phyloP scores from a whole-genome alignment of 1,140 invertebrate genomes.

The Procambarus clarkii region DNA sequence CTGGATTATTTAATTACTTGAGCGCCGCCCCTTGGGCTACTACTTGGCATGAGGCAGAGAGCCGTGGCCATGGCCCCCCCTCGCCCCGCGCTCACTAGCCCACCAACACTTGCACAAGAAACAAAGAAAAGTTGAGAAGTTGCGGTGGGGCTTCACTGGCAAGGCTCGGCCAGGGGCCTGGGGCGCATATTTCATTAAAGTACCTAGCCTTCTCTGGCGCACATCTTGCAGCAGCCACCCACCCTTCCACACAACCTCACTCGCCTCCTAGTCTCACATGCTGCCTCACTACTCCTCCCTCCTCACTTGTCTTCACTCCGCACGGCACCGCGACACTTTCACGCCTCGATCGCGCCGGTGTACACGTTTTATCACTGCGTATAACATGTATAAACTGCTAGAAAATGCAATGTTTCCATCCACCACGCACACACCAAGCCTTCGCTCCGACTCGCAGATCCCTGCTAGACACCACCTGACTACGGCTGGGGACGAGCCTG shows the following conservation, averaged over 20 bases:
- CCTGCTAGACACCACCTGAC: constrained; percentile 45
- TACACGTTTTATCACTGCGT: constrained; percentile 42
- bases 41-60: neutral
- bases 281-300: neutral
- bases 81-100: constrained; percentile 9
- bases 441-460: constrained; percentile 47
- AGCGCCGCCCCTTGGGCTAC: no score
- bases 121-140: constrained; percentile 66
- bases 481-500: constrained; percentile 48
- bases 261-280: neutral
- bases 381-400: constrained; percentile 45
- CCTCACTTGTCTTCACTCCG: constrained; percentile 19
- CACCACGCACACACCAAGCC: constrained; percentile 57
- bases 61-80: neutral
- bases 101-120: constrained; percentile 61
- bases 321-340: constrained; percentile 47
- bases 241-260: constrained; percentile 41
- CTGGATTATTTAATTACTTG: neutral
- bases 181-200: constrained; percentile 66
- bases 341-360: constrained; percentile 37
- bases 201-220: constrained; percentile 62
- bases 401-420: constrained; percentile 46
- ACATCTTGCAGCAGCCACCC: constrained; percentile 48
- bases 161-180: constrained; percentile 55
- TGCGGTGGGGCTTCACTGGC: constrained; percentile 63